These are phyloP conservation scores for Antrozous pallidus DNA, from an alignment of 2,797 vertebrate species.

Conservation along the genomic window DNA sequence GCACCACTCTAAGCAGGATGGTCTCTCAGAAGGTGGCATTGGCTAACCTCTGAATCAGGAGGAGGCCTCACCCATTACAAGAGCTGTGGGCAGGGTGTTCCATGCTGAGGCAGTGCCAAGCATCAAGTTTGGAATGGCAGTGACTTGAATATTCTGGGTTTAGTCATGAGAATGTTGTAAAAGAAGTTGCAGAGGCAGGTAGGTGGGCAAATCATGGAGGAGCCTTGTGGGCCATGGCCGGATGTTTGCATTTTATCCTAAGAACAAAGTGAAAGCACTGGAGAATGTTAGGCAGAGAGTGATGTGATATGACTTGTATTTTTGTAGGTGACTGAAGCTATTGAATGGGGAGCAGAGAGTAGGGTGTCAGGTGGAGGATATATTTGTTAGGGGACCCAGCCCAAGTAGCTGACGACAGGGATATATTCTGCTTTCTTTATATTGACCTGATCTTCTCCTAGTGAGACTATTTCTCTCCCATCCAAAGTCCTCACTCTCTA, in stretches of 20 bases:
- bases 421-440: too few species aligned
- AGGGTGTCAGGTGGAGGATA: too few species aligned
- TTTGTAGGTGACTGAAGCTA: neutral
- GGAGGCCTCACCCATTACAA: neutral
- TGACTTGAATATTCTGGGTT: neutral
- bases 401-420: fast-evolving
- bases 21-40: neutral
- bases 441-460: neutral
- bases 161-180: neutral
- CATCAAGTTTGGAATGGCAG: neutral
- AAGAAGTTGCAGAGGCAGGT: neutral
- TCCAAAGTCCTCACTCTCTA: neutral
- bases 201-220: neutral
- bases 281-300: neutral
- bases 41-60: neutral
- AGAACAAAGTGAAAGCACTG: neutral
- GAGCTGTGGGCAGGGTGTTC: neutral
- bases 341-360: neutral
- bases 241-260: neutral
- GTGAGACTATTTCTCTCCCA: neutral
- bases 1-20: fast-evolving
- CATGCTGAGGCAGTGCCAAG: neutral
- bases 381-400: neutral
- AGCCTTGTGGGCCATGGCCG: neutral
- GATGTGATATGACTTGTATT: neutral